Evolutionary conservation across 2,113 vertebrate species (phyloP).

Genomic region (Ctenomys sociabilis): DNA sequence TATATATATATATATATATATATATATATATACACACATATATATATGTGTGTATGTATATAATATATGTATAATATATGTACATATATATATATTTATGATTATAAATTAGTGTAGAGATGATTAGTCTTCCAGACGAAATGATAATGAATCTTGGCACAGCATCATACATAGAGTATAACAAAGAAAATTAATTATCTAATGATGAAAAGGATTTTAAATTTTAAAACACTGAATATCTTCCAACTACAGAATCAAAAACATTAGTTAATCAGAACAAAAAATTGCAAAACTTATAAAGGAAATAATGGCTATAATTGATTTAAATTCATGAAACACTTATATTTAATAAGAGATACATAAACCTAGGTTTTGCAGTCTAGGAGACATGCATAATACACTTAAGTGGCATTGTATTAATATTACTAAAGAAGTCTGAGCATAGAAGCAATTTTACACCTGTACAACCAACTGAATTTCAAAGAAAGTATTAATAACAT

Average conservation of each 20-base stretch:
- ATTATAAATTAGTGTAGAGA: not conserved
- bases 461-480: not conserved
- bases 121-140: not conserved
- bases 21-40: not conserved
- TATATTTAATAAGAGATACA: not conserved
- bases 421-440: slow-evolving; percentile 6
- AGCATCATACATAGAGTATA: not conserved
- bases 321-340: not conserved
- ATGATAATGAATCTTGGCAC: not conserved
- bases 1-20: not conserved
- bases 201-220: not conserved
- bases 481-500: not conserved
- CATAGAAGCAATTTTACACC: not conserved
- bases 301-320: not conserved
- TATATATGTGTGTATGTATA: too few species aligned
- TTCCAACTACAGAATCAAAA: not conserved
- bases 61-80: not conserved
- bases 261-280: not conserved
- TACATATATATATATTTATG: not conserved
- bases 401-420: not conserved
- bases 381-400: not conserved
- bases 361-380: not conserved
- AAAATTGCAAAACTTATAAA: not conserved
- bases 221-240: not conserved
- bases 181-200: not conserved